Evolutionary conservation across 2,797 vertebrate genomes (phyloP).

Genomic region (Chrosomus eos): DNA sequence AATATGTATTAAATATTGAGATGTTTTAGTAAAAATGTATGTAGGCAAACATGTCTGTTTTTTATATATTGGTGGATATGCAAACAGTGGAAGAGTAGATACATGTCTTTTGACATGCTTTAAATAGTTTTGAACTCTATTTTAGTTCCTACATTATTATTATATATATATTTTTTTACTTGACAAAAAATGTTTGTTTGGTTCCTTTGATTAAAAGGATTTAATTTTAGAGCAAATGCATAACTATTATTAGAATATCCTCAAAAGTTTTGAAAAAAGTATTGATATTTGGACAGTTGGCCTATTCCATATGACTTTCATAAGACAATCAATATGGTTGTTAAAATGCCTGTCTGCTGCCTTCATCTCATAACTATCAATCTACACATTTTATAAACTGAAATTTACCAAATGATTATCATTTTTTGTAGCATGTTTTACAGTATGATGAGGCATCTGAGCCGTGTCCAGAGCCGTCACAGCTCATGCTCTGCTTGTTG

Average conservation of each 20-base stretch:
- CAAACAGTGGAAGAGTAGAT: background rate
- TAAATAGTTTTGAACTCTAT: background rate
- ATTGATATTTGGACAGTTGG: background rate
- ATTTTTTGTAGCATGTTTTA: background rate
- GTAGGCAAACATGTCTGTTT: background rate
- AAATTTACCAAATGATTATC: background rate
- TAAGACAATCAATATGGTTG: background rate
- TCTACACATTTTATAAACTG: background rate
- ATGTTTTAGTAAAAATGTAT: background rate
- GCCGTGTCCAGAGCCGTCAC: constrained; percentile 1
- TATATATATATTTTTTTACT: background rate
- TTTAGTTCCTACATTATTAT: background rate
- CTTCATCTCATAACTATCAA: background rate
- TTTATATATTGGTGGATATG: background rate
- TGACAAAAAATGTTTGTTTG: background rate
- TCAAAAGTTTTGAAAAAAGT: background rate
- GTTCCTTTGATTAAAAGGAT: background rate
- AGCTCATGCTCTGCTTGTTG: constrained; percentile 9
- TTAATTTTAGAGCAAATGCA: background rate
- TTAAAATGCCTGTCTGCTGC: background rate
- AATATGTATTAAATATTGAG: background rate
- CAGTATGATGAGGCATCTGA: background rate
- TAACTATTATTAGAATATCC: background rate
- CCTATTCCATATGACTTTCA: background rate
- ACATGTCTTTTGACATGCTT: background rate